Evolutionary conservation across 2,797 vertebrate species (phyloP).

Genomic region (Cirrhinus molitorella): DNA sequence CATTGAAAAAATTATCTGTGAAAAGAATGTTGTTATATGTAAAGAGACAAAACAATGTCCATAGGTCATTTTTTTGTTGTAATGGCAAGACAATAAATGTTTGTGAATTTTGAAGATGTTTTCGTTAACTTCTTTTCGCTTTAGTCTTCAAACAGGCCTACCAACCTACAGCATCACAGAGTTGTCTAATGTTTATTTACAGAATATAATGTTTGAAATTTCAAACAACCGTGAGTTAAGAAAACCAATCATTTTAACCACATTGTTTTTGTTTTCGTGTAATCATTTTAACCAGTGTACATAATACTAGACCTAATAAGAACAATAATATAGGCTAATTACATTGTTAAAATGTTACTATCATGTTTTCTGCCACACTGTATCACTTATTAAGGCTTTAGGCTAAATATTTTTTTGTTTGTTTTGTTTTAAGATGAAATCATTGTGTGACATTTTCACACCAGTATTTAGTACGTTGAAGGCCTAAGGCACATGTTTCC

Average conservation of each 20-base stretch:
- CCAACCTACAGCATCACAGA: not conserved
- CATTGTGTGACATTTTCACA: constrained; percentile 16
- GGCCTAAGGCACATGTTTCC: constrained; percentile 58
- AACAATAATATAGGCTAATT: not conserved
- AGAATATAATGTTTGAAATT: not conserved
- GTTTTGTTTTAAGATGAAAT: not conserved
- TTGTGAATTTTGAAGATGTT: constrained; percentile 84
- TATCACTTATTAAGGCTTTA: not conserved
- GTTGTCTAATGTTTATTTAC: not conserved
- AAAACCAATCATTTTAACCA: not conserved
- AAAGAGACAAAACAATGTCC: constrained; percentile 81
- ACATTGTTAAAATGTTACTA: not conserved
- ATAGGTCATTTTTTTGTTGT: constrained; percentile 87
- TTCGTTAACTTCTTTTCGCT: constrained; percentile 63
- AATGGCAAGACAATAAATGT: constrained; percentile 97
- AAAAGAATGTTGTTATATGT: constrained; percentile 85
- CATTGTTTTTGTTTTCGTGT: not conserved
- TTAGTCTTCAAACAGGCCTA: constrained; percentile 23
- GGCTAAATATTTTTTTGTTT: not conserved
- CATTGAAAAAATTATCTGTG: constrained; percentile 85
- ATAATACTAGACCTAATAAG: not conserved
- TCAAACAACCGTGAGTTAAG: not conserved
- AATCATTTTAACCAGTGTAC: not conserved
- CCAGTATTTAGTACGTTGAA: constrained; percentile 10
- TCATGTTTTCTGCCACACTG: not conserved